Evolutionary conservation across 30 jellyfish, hydroid and myxozoan species (phyloP), one percentile per base, ranked within the genome.

Genomic region (Hydractinia echinata): DNA sequence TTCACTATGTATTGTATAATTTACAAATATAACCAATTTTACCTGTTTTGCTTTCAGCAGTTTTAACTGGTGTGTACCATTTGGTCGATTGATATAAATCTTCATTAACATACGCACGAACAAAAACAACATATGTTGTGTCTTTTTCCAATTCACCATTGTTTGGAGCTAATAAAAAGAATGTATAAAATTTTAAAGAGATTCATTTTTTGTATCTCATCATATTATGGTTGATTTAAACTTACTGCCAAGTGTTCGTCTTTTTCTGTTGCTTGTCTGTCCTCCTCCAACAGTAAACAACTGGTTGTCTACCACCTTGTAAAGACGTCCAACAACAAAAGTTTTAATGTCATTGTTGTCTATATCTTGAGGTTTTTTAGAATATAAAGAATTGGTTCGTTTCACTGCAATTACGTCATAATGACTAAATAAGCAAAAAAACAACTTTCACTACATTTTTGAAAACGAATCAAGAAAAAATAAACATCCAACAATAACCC

Each of bases 301-400:
- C 39, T 64, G 74, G 39, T 64, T 64, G 74, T 64, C 74, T 64
- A n/a, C 74, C 19, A 64, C 18, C 19, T n/a, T n/a, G 39, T 6
- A 64, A 64, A 64, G 74, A n/a, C 74, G 74, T 64, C 74, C 74
- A 7, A 64, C 74, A 64, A 64, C 74, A 13, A 6, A 6, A 64
- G 19, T 51, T 13, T 44, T 6, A 13, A 64, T 64, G 3, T 64
- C 74, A 4, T 44, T n/a, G 39, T 64, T 64, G 1, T 44, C 4
- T n/a, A 6, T n/a, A 64, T 64, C 74, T 7, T 44, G 74, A 13
- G 74, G 7, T 1, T 51, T 64, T 7, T 64, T 64, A n/a, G 74
- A 51, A 6, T n/a, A 7, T 7, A n/a, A 6, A 51, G 19, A n/a
- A 13, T 64, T 13, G 0, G 74, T 9, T 64, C 19, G 16, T 13